Evolutionary conservation across 2,113 vertebrate species (phyloP).

Genomic region (Dolichotis patagonum): DNA sequence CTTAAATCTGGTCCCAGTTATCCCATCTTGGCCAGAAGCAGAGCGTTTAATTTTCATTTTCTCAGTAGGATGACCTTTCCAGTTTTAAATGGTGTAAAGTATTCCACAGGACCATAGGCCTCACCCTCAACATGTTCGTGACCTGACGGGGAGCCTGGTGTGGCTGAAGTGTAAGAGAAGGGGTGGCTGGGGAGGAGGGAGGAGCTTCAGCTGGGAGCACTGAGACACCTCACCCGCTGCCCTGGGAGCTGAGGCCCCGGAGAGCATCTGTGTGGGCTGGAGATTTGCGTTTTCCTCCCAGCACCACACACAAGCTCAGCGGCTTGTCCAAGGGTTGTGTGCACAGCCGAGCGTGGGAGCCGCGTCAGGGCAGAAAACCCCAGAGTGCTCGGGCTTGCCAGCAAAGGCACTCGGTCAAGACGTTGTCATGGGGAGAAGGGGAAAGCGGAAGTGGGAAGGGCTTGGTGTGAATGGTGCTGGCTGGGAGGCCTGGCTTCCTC

Average conservation of each 20-base stretch:
- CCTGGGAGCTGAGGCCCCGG: neutral
- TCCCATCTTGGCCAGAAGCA: constrained; percentile 37
- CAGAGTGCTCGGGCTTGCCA: constrained; percentile 69
- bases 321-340: constrained; percentile 62
- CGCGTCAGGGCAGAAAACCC: constrained; percentile 65
- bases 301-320: constrained; percentile 59
- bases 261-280: constrained; percentile 68
- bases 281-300: constrained; percentile 14
- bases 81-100: neutral
- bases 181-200: neutral
- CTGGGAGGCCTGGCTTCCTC: constrained; percentile 63
- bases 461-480: constrained; percentile 60
- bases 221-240: neutral
- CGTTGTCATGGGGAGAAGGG: constrained; percentile 72
- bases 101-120: neutral
- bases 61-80: neutral
- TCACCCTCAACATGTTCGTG: neutral
- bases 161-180: neutral
- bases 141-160: neutral
- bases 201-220: neutral
- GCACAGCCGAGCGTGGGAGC: constrained; percentile 77
- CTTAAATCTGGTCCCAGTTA: constrained; percentile 41
- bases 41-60: constrained; percentile 35
- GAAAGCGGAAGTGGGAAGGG: constrained; percentile 77
- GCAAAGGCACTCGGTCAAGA: constrained; percentile 72